Conservation (phyloP, 53 echinoderm and acorn worm genomes). For the Holothuria scabra region DNA sequence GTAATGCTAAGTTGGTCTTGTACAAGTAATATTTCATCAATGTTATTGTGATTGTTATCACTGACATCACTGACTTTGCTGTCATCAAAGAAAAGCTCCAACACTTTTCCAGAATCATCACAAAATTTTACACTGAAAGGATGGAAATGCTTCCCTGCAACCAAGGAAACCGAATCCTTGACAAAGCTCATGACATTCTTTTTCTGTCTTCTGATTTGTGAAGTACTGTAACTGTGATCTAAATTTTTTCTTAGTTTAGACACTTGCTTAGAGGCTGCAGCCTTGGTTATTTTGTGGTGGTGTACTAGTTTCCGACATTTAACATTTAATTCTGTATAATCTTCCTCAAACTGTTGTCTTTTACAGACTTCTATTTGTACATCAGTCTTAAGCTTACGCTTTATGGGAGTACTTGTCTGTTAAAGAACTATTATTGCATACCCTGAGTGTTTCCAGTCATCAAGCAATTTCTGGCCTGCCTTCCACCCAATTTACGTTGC, state of each 20-base stretch:
- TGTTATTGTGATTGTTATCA: background rate
- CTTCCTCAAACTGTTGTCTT: conserved; percentile 22
- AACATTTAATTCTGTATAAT: conserved; percentile 9
- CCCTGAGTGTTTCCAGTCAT: no score
- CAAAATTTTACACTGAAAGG: conserved; percentile 20
- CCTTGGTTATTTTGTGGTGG: background rate
- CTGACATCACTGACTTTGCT: conserved; percentile 27
- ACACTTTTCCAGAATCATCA: conserved; percentile 32
- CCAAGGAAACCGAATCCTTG: conserved; percentile 25
- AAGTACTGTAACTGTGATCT: conserved; percentile 13
- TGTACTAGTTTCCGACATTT: conserved; percentile 9
- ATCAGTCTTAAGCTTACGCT: conserved; percentile 19
- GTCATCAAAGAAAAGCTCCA: conserved; percentile 29
- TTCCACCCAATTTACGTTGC: conserved; percentile 32
- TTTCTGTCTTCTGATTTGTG: conserved; percentile 30
- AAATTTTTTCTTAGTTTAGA: conserved; percentile 3
- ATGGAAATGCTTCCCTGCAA: conserved; percentile 34
- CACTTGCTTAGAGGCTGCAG: background rate
- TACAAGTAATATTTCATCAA: conserved; percentile 17
- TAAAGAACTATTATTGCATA: no score
- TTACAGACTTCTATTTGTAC: conserved; percentile 17
- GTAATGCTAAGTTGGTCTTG: conserved; percentile 32
- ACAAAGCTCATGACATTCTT: conserved; percentile 38
- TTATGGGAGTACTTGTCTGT: background rate
- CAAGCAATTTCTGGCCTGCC: background rate